Conservation (phyloP, 2,113 vertebrate genomes). For the Illadopsis cleaveri region DNA sequence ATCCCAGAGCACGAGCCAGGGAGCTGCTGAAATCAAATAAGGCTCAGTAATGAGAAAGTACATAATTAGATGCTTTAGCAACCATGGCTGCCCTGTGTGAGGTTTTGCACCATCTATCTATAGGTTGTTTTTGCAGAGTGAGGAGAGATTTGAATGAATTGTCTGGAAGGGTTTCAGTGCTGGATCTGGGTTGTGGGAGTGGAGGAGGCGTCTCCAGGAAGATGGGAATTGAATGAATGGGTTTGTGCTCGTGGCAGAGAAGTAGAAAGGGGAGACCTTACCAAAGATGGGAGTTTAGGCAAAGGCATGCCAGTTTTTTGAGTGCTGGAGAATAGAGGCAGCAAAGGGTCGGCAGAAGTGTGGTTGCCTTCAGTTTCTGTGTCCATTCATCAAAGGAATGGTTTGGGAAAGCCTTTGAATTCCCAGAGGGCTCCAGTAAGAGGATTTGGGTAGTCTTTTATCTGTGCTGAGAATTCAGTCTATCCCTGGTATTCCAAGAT, state of each 20-base stretch:
- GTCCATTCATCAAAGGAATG: not conserved
- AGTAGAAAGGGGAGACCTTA: not conserved
- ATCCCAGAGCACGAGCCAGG: not conserved
- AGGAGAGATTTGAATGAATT: not conserved
- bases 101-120: not conserved
- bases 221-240: not conserved
- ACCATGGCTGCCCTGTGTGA: not conserved
- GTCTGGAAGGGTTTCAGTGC: not conserved
- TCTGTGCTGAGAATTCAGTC: not conserved
- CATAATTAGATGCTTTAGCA: slow-evolving; percentile 14
- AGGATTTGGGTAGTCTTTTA: not conserved
- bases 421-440: not conserved
- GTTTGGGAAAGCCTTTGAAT: not conserved
- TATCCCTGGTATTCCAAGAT: not conserved
- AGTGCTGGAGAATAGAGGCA: not conserved
- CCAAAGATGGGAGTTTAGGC: not conserved
- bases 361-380: not conserved
- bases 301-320: not conserved
- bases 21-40: slow-evolving; percentile 41
- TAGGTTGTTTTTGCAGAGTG: not conserved
- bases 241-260: not conserved
- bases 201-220: not conserved
- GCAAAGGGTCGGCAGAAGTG: not conserved
- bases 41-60: not conserved
- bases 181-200: not conserved